Evolutionary conservation across 2,888 invertebrate species (phyloP).

Genomic region (Pinctada fucata): DNA sequence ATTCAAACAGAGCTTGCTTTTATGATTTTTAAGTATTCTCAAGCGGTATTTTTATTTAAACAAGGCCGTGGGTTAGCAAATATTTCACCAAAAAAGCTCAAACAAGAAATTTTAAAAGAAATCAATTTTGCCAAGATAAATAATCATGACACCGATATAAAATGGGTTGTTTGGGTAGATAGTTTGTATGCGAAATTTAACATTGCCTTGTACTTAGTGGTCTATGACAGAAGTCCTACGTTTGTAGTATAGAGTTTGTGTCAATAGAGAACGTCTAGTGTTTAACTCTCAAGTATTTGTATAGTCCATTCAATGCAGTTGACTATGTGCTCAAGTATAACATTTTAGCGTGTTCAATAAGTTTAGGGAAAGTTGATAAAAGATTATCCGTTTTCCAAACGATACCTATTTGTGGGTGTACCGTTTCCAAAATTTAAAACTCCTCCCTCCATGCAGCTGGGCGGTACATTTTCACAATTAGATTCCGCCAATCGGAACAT

Average conservation of each 20-base stretch:
- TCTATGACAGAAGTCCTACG: not conserved
- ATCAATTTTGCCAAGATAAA: not conserved
- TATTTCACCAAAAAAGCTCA: not conserved
- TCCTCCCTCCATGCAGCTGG: no score
- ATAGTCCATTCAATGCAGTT: slow-evolving; percentile 34
- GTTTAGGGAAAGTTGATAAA: slow-evolving; percentile 32
- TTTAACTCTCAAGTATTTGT: slow-evolving; percentile 36
- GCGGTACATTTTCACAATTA: no score
- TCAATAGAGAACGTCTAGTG: slow-evolving; percentile 2
- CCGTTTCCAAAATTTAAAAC: no score
- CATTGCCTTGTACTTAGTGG: not conserved
- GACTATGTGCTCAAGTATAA: slow-evolving; percentile 29
- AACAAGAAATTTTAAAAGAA: not conserved
- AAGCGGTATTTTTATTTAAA: not conserved
- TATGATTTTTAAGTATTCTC: not conserved
- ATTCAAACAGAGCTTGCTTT: slow-evolving; percentile 6
- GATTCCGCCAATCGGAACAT: no score
- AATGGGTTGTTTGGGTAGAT: not conserved
- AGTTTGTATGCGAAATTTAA: not conserved
- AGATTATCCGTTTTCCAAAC: slow-evolving; percentile 29
- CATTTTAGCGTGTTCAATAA: slow-evolving; percentile 35
- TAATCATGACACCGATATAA: not conserved
- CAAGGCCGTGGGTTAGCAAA: not conserved
- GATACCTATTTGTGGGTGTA: not conserved
- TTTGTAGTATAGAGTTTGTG: not conserved